These are phyloP conservation scores for Neoitamus cyanurus DNA, from an alignment of 2,888 invertebrate genomes.

Conservation along the genomic window DNA sequence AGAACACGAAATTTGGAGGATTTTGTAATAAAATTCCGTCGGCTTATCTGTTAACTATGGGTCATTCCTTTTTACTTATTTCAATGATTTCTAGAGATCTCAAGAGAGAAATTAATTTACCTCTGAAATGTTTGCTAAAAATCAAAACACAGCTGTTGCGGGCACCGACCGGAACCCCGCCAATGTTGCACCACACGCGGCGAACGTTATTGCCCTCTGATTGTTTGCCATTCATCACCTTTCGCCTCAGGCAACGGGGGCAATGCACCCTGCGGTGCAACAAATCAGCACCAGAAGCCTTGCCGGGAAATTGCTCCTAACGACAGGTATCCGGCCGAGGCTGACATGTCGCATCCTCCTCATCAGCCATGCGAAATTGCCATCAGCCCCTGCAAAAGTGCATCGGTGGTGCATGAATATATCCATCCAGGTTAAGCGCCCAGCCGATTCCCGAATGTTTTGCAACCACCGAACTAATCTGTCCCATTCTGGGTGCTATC, in stretches of 20 bases:
- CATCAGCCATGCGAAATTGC: not conserved
- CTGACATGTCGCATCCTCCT: not conserved
- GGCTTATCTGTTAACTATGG: no score
- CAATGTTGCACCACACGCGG: not conserved
- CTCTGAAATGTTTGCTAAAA: not conserved
- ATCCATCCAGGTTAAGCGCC: not conserved
- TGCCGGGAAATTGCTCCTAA: not conserved
- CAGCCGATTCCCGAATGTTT: conserved; percentile 15
- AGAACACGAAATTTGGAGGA: no score
- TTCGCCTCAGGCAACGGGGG: not conserved
- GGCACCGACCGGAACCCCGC: not conserved
- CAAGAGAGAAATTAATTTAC: not conserved
- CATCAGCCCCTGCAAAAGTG: not conserved
- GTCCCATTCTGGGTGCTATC: not conserved
- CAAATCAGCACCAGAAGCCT: not conserved
- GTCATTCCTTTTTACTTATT: no score
- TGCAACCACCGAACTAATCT: conserved; percentile 35
- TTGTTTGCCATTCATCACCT: not conserved
- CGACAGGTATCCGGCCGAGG: conserved; percentile 4
- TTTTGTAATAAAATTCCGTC: no score
- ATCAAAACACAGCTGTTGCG: not conserved
- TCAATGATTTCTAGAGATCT: no score
- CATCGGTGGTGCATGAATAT: not conserved
- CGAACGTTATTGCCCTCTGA: not conserved
- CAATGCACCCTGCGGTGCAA: not conserved